Evolutionary conservation across 2,888 invertebrate species (phyloP).

Genomic region (Oeneis ivallda): DNA sequence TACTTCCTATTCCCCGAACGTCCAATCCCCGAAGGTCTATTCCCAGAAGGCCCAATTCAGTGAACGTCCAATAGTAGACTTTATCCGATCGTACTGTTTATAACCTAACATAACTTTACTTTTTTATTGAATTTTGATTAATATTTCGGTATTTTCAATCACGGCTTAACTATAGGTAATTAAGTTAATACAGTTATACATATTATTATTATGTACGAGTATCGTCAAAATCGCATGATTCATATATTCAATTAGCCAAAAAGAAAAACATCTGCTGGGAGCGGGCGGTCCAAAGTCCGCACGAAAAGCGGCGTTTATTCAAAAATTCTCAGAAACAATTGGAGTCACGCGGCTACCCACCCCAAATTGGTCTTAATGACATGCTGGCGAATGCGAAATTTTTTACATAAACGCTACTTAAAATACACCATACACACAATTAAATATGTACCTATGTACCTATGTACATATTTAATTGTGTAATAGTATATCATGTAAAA

Average conservation of each 20-base stretch:
- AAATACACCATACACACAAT: slow-evolving; percentile 29
- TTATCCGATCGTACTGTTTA: no score
- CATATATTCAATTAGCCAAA: slow-evolving; percentile 26
- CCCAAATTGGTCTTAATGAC: slow-evolving; percentile 34
- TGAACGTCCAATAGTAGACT: no score
- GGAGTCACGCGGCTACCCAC: slow-evolving; percentile 33
- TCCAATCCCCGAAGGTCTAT: no score
- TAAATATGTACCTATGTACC: slow-evolving; percentile 5
- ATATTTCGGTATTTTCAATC: background rate
- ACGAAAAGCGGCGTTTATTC: slow-evolving; percentile 19
- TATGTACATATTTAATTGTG: no score
- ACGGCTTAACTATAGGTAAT: background rate
- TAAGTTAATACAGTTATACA: no score
- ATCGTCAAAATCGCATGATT: slow-evolving; percentile 24
- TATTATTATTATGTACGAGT: background rate
- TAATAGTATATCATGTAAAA: no score
- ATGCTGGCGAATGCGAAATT: slow-evolving; percentile 34
- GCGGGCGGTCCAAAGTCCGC: slow-evolving; percentile 11
- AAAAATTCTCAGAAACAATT: slow-evolving; percentile 35
- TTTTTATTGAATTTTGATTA: background rate
- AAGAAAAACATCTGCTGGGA: slow-evolving; percentile 26
- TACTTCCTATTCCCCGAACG: no score
- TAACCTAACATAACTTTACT: no score
- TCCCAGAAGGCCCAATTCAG: no score
- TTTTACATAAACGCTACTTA: slow-evolving; percentile 39